Evolutionary conservation across 2,888 invertebrate genomes (phyloP), one percentile per base, ranked within the genome.

Genomic region (Drosophila kambysellisi): DNA sequence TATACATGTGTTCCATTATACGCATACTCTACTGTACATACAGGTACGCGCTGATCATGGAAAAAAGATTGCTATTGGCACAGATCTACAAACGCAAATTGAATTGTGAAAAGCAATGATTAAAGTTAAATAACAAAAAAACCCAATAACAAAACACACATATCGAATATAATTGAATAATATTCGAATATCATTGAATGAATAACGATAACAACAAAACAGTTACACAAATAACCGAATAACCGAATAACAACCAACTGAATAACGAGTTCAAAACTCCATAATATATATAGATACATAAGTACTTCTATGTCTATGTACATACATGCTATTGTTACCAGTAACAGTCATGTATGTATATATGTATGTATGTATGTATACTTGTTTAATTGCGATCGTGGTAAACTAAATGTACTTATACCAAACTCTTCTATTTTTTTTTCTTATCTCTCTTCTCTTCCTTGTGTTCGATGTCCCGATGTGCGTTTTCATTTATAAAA

Each of bases 11-110:
- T 41, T 76, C 67, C 76, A 76, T 58, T 80, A 64, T 71, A 81
- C 76, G 77, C 70, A 81, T 67, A 81, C 72, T 76, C 68, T 71
- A 77, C 81, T 76, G 72, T 76, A 79, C 66, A 81, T 58, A 61
- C 78, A 81, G 78, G 69, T 77, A 53, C 65, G 69, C 68, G 62
- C 81, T 57, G 70, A 64, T 73, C 82, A 67, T 79, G 81, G 88
- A 84, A 82, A 80, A 87, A 84, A 85, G 84, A 87, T 91, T 86
- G 85, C 88, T 89, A 86, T 92, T 92, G 91, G 91, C 91, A 92
- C 91, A 91, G 91, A 92, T 92, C 78, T 75, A 79, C 79, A 66
- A 67, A 67, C 66, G 70, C 67, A 74, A 72, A 70, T 62, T 70
- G 64, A 72, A 70, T 62, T 70, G 64, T 33, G 20, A 54, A 52